Base-by-base conservation (phyloP, 1,140 invertebrate genomes). In the Dendrolimus kikuchii region DNA sequence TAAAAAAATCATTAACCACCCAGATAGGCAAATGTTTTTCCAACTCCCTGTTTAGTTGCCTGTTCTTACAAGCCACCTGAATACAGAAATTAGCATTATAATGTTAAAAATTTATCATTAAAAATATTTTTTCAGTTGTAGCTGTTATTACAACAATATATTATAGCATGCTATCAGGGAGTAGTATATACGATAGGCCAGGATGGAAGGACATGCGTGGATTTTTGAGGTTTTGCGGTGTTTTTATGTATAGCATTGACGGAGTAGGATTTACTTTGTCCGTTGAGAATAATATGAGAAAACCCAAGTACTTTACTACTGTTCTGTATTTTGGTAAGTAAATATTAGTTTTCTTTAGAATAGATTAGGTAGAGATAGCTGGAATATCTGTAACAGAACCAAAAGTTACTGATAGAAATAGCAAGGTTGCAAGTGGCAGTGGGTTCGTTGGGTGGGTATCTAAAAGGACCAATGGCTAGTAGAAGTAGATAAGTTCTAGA, bases 251-350 rank as follows among this genome's bases (percentile, higher is more conserved):
- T 42, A 72, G 70, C 36, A 60, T 80, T 3, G 73, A 77, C 37
- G 77, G 79, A 4, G 60, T 74, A 36, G 65, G 67, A 37, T 63
- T 80, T 38, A 54, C 66, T 1, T 50, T 80, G 43, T 70, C 79
- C 0, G 64, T 82, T 0, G 79, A 82, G 46, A 82, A 82, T 50
- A 71, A 74, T 46, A 82, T 82, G 79, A 55, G 50, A n/a, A 57
- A 56, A 39, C 79, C 77, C 0, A 49, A 66, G 8, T 72, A 77
- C 44, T 73, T 74, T 47, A 49, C 37, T 7, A 49, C 57, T 7
- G 71, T 74, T 4, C 43, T 76, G 42, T 57, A 66, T 9, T 67
- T 43, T 50, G 74, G 75, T 77, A 51, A 63, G 64, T n/a, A 37
- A 5, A 23, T 23, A 23, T 23, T 23, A 23, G 23, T 23, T 6